Percentiles rank a stretch among this genome's conserved stretches.
Conservation (phyloP, 2,113 vertebrate genomes). For the Nestor notabilis region DNA sequence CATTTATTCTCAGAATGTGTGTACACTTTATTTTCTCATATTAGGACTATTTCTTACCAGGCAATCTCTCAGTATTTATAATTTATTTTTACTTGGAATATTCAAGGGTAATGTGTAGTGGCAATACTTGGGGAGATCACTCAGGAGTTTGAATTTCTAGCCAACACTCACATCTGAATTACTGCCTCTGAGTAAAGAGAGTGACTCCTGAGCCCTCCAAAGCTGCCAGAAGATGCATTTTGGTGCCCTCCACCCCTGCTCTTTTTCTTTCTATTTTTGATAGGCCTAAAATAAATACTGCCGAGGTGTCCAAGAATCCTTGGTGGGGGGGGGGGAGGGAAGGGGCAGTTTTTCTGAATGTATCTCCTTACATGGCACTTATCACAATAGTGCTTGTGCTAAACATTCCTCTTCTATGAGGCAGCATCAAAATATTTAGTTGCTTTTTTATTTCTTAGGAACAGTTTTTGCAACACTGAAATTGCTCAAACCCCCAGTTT, state of each 20-base stretch:
- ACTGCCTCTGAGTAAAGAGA: background rate
- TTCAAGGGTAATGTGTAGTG: background rate
- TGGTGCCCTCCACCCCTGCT: background rate
- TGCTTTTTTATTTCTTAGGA: background rate
- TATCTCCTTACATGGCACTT: conserved; percentile 29
- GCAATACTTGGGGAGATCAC: background rate
- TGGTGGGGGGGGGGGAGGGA: too few species aligned
- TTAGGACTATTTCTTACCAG: background rate
- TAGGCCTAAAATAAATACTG: background rate
- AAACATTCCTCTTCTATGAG: background rate
- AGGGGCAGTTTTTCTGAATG: background rate
- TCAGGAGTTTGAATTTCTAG: background rate
- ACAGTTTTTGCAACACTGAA: background rate
- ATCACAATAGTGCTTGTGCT: background rate
- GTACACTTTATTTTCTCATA: background rate
- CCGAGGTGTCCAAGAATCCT: background rate
- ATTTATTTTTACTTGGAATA: background rate
- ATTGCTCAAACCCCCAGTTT: background rate
- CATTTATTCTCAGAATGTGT: background rate
- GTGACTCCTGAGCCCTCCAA: background rate
- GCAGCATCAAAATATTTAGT: background rate
- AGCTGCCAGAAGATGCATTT: background rate
- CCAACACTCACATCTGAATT: background rate
- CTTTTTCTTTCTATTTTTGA: conserved; percentile 29
- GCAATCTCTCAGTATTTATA: background rate